phyloP scores from a whole-genome alignment of 2,113 vertebrate genomes.

The Cinclus mexicanus region DNA sequence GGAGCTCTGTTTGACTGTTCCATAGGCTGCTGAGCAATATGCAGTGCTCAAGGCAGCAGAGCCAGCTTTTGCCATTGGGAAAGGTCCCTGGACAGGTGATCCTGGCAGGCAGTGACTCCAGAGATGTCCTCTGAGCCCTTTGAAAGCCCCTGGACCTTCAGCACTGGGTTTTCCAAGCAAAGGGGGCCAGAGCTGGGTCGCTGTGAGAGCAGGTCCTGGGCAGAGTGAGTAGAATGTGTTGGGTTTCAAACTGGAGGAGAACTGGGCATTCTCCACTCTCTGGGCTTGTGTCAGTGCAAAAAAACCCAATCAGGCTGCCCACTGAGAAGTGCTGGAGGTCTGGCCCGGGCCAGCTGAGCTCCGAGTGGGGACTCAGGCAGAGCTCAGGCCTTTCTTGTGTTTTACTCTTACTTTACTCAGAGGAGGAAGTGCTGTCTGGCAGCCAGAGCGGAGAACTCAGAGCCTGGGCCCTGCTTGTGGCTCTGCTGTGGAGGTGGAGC shows the following conservation, averaged over 20 bases:
- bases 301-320: neutral
- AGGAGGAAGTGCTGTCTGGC: slow-evolving; percentile 25
- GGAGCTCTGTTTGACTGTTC: neutral
- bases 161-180: neutral
- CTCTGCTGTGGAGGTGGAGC: neutral
- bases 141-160: neutral
- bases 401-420: neutral
- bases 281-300: neutral
- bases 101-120: neutral
- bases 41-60: neutral
- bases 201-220: neutral
- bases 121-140: neutral
- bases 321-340: neutral
- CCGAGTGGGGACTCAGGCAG: neutral
- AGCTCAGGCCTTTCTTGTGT: neutral
- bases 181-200: accelerated
- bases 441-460: neutral
- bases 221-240: accelerated
- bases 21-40: neutral
- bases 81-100: neutral
- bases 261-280: neutral
- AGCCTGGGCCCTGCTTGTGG: neutral
- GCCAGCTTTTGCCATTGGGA: neutral
- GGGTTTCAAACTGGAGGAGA: neutral
- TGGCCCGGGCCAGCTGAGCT: neutral